Evolutionary conservation across 2,797 vertebrate genomes (phyloP), one percentile per base, ranked within the genome.

Genomic region (Aplochiton taeniatus): DNA sequence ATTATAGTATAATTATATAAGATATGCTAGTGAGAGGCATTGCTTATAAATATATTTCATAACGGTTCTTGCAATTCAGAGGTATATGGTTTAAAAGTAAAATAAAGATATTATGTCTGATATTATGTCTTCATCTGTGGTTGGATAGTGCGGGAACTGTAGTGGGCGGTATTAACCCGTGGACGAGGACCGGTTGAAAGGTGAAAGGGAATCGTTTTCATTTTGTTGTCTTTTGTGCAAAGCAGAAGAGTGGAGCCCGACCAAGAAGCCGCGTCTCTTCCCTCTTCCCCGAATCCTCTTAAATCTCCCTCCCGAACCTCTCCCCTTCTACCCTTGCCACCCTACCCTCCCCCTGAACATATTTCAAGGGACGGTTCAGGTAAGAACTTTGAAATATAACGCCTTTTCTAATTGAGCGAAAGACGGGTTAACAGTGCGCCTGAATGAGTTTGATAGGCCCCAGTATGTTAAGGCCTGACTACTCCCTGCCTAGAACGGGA

Each of bases 211-310:
- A 91, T 80, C 49, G 74, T 80, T 83, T 82, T 74, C 71, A 66
- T 79, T 73, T 76, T 83, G 84, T 85, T 83, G 87, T 91, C 90
- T 92, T 91, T 92, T 90, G 91, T 92, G 90, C 86, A 81, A 61
- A 61, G 46, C 85, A 81, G 85, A 70, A 92, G 92, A 93, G 90
- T 92, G 91, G 90, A 93, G 91, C 89, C 87, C 77, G 85, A 91
- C 88, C 89, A 80, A 86, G 80, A 73, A 85, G 84, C 84, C 70
- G 82, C 68, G 85, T 89, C 88, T 90, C 89, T 91, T 93, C 92
- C 92, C 92, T 93, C 87, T 92, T 93, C 92, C 92, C 92, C 92
- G 90, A 88, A 87, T 93, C 92, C 92, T 93, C 70, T 91, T 70
- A 86, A 88, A 92, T 93, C 83, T 93, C 82, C 82, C 92, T 90